These are phyloP conservation scores for Xenopus petersii DNA, from an alignment of 2,797 vertebrate genomes.

Conservation along the genomic window DNA sequence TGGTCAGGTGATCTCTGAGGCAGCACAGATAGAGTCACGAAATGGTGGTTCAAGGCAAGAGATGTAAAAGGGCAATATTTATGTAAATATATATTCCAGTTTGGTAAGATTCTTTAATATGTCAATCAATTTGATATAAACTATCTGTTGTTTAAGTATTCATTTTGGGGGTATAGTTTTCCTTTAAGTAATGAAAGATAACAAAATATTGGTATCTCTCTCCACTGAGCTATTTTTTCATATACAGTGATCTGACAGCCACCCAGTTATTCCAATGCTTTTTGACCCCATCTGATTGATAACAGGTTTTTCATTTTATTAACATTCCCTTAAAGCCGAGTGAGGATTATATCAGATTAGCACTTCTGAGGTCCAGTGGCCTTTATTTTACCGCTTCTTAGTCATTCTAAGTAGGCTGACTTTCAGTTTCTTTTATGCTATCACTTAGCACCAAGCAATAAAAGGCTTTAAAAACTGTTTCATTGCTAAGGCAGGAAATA, in stretches of 20 bases:
- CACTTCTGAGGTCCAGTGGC: slow-evolving; percentile 1
- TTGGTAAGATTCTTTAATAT: no score
- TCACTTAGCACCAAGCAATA: slow-evolving; percentile 41
- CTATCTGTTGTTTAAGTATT: no score
- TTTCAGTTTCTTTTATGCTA: slow-evolving; percentile 28
- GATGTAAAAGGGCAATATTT: no score
- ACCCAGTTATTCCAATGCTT: neutral
- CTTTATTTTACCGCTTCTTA: slow-evolving; percentile 15
- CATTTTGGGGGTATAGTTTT: no score
- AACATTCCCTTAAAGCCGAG: slow-evolving; percentile 17
- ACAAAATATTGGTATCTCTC: no score
- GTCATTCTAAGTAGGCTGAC: slow-evolving; percentile 15
- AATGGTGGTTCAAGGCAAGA: no score
- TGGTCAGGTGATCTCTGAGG: no score
- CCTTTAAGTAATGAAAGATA: no score
- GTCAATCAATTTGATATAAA: no score
- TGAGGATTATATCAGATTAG: slow-evolving; percentile 29
- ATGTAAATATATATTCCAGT: no score
- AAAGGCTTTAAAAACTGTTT: slow-evolving; percentile 4
- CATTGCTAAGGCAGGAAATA: slow-evolving; percentile 15
- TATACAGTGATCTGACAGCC: neutral
- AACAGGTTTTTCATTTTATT: slow-evolving; percentile 29
- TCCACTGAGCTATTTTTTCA: neutral
- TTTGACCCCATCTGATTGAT: slow-evolving; percentile 35
- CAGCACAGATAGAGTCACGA: no score